Percentiles rank a stretch among this genome's conserved stretches.
phyloP scores from a whole-genome alignment of 2,113 vertebrate genomes.

The Ptilonorhynchus violaceus region DNA sequence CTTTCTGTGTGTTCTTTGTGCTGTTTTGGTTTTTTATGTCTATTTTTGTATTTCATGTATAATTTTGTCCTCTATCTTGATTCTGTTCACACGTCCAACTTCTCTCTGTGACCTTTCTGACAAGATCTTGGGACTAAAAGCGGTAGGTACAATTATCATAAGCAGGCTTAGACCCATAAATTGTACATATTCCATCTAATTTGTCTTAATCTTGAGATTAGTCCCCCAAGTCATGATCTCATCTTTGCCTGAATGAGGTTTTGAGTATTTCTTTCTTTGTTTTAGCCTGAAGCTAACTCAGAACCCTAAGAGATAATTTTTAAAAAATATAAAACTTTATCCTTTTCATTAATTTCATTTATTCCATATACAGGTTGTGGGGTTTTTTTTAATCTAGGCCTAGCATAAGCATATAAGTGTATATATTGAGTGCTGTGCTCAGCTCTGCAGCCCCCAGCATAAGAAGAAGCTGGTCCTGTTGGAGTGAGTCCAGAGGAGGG shows the following conservation, averaged over 20 bases:
- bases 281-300: neutral
- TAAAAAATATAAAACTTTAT: neutral
- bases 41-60: neutral
- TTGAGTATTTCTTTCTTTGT: neutral
- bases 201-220: neutral
- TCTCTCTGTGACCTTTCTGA: neutral
- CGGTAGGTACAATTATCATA: neutral
- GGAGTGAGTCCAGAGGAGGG: neutral
- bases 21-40: fast-evolving
- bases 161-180: neutral
- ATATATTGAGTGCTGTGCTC: neutral
- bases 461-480: neutral
- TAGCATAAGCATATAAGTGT: neutral
- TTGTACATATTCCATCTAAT: neutral
- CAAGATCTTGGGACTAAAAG: neutral
- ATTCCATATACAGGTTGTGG: neutral
- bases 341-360: neutral
- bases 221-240: neutral
- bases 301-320: neutral
- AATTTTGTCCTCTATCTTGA: neutral
- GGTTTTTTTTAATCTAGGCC: neutral
- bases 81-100: neutral
- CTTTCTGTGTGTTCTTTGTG: neutral
- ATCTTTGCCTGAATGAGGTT: neutral
- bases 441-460: neutral